Conservation (phyloP, 1,140 invertebrate genomes). For the Prorops nasuta region DNA sequence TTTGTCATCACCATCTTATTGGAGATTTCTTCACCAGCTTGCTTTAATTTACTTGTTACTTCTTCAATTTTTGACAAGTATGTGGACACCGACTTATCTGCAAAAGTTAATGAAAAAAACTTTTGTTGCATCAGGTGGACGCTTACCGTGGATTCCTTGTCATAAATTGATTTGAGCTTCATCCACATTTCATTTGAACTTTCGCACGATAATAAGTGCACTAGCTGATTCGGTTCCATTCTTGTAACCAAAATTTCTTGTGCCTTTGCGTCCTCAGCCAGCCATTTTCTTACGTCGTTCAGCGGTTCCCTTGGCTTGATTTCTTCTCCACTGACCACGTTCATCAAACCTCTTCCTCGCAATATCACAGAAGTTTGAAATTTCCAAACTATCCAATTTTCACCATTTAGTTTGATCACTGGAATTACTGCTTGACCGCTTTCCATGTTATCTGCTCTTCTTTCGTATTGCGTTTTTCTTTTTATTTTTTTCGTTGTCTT, state of each 20-base stretch:
- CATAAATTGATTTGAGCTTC: not conserved
- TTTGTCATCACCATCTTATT: not conserved
- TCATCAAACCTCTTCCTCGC: not conserved
- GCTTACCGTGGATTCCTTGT: not conserved
- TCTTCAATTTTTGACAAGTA: not conserved
- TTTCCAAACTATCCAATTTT: not conserved
- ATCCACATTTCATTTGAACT: not conserved
- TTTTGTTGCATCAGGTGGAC: not conserved
- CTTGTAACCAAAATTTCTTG: not conserved
- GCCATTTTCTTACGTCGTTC: not conserved
- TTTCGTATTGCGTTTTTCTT: too few relatives aligned
- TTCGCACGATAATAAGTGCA: not conserved
- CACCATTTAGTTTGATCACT: not conserved
- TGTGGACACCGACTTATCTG: not conserved
- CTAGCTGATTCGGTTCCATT: not conserved
- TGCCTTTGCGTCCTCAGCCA: not conserved
- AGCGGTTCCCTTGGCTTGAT: not conserved
- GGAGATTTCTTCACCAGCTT: not conserved
- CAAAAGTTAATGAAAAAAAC: not conserved
- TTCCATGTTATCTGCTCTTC: too few relatives aligned
- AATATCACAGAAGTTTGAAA: not conserved
- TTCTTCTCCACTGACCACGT: not conserved
- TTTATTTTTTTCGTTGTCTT: too few relatives aligned
- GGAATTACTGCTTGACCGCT: too few relatives aligned
- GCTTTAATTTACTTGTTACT: not conserved